Evolutionary conservation across 2,797 vertebrate species (phyloP).

Genomic region (Remorina albescens): DNA sequence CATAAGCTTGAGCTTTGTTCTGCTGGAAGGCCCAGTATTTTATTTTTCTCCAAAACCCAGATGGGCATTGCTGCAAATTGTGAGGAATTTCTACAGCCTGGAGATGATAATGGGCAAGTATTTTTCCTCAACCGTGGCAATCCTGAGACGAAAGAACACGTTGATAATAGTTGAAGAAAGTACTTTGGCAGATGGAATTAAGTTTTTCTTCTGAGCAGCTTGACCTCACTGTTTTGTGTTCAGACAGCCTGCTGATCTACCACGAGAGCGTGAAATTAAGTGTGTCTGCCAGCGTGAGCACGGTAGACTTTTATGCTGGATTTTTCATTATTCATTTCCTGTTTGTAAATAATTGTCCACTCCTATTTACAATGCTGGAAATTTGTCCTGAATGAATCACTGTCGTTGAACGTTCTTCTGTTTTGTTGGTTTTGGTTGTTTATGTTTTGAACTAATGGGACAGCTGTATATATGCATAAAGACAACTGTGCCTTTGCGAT

Average conservation of each 20-base stretch:
- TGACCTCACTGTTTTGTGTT: constrained; percentile 59
- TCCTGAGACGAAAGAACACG: constrained; percentile 15
- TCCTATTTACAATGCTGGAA: constrained; percentile 14
- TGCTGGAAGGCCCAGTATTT: constrained; percentile 17
- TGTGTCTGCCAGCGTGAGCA: constrained; percentile 42
- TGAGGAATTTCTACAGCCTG: constrained; percentile 10
- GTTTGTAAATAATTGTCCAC: constrained; percentile 33
- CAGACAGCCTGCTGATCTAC: constrained; percentile 51
- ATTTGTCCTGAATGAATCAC: constrained; percentile 31
- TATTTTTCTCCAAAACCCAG: constrained; percentile 41
- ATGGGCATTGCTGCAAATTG: constrained; percentile 38
- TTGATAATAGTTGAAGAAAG: constrained; percentile 31
- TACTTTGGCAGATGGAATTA: constrained; percentile 33
- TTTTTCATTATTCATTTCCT: constrained; percentile 44
- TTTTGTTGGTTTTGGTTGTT: constrained; percentile 11
- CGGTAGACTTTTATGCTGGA: constrained; percentile 24
- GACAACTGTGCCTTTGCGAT: constrained; percentile 38
- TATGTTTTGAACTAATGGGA: constrained; percentile 28
- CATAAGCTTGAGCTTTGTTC: constrained; percentile 39
- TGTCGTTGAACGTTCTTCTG: not conserved
- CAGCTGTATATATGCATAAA: constrained; percentile 48
- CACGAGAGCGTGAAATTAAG: constrained; percentile 41
- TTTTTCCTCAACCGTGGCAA: constrained; percentile 24
- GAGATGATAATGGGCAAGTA: constrained; percentile 44
- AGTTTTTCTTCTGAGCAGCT: constrained; percentile 31